These are phyloP conservation scores for Protonibea diacanthus DNA, from an alignment of 2,797 vertebrate genomes.

Conservation along the genomic window DNA sequence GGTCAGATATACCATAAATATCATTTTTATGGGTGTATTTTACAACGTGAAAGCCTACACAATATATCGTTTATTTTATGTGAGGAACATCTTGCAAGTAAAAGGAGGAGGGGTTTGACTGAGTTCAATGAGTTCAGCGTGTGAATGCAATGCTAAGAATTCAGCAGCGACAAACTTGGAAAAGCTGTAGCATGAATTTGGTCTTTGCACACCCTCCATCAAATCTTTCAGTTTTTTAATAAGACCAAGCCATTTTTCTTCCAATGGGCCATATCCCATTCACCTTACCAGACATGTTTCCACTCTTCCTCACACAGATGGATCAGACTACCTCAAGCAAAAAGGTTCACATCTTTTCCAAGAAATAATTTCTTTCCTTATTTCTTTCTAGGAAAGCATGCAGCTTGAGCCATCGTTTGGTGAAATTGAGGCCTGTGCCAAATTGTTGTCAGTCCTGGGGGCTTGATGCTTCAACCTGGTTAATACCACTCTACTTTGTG, in stretches of 20 bases:
- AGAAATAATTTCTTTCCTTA: conserved; percentile 71
- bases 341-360: conserved; percentile 70
- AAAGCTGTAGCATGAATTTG: conserved; percentile 41
- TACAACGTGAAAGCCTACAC: conserved; percentile 30
- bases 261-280: conserved; percentile 77
- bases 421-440: conserved; percentile 57
- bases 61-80: conserved; percentile 22
- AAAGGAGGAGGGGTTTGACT: conserved; percentile 21
- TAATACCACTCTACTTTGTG: conserved; percentile 81
- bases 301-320: conserved; percentile 73
- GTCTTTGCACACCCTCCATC: conserved; percentile 54
- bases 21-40: conserved; percentile 25
- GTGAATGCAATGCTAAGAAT: conserved; percentile 33
- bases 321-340: conserved; percentile 68
- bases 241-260: conserved; percentile 74
- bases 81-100: conserved; percentile 16
- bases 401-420: conserved; percentile 70
- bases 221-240: conserved; percentile 70
- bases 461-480: conserved; percentile 79
- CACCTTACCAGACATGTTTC: conserved; percentile 79
- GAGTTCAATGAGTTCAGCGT: conserved; percentile 35
- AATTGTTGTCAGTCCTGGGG: conserved; percentile 80
- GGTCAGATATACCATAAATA: conserved; percentile 23
- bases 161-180: conserved; percentile 37
- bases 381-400: conserved; percentile 72